Conservation (phyloP, 2,113 vertebrate genomes). For the Girardinichthys multiradiatus region DNA sequence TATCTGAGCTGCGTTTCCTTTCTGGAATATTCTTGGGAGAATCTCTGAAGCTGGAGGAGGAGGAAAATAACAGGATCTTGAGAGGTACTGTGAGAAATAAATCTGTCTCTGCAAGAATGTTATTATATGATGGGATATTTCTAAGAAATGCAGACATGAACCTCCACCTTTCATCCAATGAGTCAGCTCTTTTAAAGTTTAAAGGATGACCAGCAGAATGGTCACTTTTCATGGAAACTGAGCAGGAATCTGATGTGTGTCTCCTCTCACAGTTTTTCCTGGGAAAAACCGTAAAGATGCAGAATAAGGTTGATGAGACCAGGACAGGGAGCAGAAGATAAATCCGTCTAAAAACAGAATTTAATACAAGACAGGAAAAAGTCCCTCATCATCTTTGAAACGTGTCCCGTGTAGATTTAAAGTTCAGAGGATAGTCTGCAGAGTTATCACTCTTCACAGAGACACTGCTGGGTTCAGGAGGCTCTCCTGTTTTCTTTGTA, state of each 20-base stretch:
- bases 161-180: too few species aligned
- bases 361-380: too few species aligned
- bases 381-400: too few species aligned
- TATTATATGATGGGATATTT: too few species aligned
- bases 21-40: neutral
- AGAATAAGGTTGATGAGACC: neutral
- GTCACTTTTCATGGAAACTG: constrained; percentile 1
- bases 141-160: too few species aligned
- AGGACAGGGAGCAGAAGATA: neutral
- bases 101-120: too few species aligned
- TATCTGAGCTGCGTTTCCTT: neutral
- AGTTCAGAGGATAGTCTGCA: neutral
- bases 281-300: neutral
- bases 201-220: neutral
- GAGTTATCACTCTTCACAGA: neutral
- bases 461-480: constrained; percentile 2
- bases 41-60: too few species aligned
- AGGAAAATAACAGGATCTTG: neutral
- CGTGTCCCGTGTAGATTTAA: neutral
- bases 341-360: too few species aligned
- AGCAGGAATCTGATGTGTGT: neutral
- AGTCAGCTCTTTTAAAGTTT: neutral
- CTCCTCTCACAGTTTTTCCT: too few species aligned
- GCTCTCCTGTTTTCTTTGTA: neutral
- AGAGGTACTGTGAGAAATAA: too few species aligned